Percentiles rank a stretch among this genome's conserved stretches.
Conservation (phyloP, 2,797 vertebrate species). For the Phoxinus dragarum region DNA sequence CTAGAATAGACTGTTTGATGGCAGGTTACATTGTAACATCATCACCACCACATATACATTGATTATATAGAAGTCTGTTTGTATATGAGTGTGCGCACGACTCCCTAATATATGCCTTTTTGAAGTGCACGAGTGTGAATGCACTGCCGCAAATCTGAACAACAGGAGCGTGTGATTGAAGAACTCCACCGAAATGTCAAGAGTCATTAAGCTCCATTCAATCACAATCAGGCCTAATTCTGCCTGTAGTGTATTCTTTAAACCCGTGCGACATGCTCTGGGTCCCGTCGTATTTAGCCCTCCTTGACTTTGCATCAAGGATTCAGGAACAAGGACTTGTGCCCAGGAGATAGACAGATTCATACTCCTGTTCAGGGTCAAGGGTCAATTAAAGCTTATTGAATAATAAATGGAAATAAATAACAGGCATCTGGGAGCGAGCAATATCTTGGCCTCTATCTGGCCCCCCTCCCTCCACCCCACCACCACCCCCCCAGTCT, state of each 20-base stretch:
- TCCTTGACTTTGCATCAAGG: slow-evolving; percentile 55
- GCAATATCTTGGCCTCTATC: slow-evolving; percentile 54
- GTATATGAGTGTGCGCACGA: slow-evolving; percentile 19
- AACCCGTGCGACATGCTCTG: slow-evolving; percentile 60
- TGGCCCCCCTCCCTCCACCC: background rate
- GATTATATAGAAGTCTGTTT: background rate
- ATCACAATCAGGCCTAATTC: slow-evolving; percentile 68
- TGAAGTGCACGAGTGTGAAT: slow-evolving; percentile 38
- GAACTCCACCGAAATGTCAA: slow-evolving; percentile 65
- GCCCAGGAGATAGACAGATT: slow-evolving; percentile 60
- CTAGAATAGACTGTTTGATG: background rate
- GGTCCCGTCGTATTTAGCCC: slow-evolving; percentile 71
- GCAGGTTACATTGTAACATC: background rate
- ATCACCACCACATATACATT: too few relatives aligned
- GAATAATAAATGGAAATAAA: slow-evolving; percentile 81
- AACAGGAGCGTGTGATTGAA: slow-evolving; percentile 62
- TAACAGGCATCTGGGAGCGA: slow-evolving; percentile 70
- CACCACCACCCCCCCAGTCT: slow-evolving; percentile 16
- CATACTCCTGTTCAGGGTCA: slow-evolving; percentile 70
- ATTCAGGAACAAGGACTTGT: slow-evolving; percentile 46
- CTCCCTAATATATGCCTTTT: slow-evolving; percentile 5
- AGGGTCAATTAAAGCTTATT: slow-evolving; percentile 78
- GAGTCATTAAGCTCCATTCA: slow-evolving; percentile 73
- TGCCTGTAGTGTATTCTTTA: slow-evolving; percentile 53
- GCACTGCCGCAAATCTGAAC: slow-evolving; percentile 50